These are phyloP conservation scores for Chloromyia formosa DNA, from an alignment of 2,888 invertebrate genomes.

Conservation along the genomic window DNA sequence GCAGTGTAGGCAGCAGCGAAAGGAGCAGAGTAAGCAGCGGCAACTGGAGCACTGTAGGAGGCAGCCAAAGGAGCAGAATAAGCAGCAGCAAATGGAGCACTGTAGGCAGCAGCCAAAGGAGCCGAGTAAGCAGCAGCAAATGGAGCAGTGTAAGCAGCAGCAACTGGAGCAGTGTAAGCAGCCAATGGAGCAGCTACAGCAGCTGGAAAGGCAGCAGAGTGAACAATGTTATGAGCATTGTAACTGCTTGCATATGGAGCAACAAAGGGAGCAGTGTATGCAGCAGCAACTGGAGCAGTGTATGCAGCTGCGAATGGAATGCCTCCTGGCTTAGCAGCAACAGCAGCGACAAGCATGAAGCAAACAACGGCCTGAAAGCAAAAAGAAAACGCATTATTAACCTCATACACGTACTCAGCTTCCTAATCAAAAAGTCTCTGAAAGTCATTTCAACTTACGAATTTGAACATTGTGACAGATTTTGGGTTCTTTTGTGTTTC, in stretches of 20 bases:
- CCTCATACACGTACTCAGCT: no score
- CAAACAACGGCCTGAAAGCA: background rate
- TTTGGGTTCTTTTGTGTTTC: background rate
- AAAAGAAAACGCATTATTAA: background rate
- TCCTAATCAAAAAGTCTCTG: no score
- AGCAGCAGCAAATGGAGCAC: slow-evolving; percentile 53
- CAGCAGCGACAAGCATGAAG: background rate
- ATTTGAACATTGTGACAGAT: slow-evolving; percentile 21
- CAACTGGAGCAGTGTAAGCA: slow-evolving; percentile 65
- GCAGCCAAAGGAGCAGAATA: slow-evolving; percentile 60
- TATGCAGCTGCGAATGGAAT: slow-evolving; percentile 47
- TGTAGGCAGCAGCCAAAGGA: slow-evolving; percentile 58
- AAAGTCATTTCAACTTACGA: slow-evolving; percentile 12
- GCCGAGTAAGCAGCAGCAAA: slow-evolving; percentile 63
- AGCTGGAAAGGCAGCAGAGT: slow-evolving; percentile 59
- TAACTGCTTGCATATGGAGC: slow-evolving; percentile 36
- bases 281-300: slow-evolving; percentile 28
- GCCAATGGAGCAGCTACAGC: slow-evolving; percentile 60
- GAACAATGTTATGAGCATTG: slow-evolving; percentile 51
- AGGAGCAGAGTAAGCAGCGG: slow-evolving; percentile 60
- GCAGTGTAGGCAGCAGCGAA: slow-evolving; percentile 50
- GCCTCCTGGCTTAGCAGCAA: background rate
- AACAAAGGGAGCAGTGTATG: background rate
- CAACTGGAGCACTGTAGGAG: slow-evolving; percentile 56
- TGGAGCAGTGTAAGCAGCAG: slow-evolving; percentile 53